Conservation (phyloP, 2,113 vertebrate species). For the Carassius auratus region DNA sequence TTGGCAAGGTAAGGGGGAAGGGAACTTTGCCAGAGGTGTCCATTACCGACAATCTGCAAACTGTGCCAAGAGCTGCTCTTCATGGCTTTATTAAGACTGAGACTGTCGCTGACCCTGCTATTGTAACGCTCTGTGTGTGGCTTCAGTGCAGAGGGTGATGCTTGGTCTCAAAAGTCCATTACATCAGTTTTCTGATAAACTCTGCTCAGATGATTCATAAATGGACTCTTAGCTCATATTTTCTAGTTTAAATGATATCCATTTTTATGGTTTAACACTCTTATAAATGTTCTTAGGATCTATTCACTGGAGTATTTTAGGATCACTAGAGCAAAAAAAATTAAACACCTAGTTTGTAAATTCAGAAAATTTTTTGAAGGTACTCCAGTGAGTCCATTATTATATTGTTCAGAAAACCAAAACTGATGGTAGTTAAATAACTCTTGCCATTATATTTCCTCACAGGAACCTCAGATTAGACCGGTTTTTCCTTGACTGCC, state of each 20-base stretch:
- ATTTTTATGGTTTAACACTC: not conserved
- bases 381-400: slow-evolving; percentile 5
- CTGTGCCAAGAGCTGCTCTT: slow-evolving; percentile 38
- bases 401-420: not conserved
- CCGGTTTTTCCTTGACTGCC: slow-evolving; percentile 29
- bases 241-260: not conserved
- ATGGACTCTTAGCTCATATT: not conserved
- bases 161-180: not conserved
- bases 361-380: not conserved
- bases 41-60: slow-evolving; percentile 44
- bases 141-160: not conserved
- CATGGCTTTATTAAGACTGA: slow-evolving; percentile 31
- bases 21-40: slow-evolving; percentile 44
- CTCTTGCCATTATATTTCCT: slow-evolving; percentile 20
- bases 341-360: not conserved
- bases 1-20: slow-evolving; percentile 40
- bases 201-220: not conserved
- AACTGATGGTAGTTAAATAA: not conserved
- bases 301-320: not conserved
- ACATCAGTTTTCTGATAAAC: no score
- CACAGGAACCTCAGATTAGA: slow-evolving; percentile 40
- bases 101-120: slow-evolving; percentile 14
- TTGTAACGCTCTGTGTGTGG: slow-evolving; percentile 10
- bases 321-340: not conserved
- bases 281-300: not conserved